phyloP scores from a whole-genome alignment of 2,888 invertebrate genomes.

The Apotomis turbidana region DNA sequence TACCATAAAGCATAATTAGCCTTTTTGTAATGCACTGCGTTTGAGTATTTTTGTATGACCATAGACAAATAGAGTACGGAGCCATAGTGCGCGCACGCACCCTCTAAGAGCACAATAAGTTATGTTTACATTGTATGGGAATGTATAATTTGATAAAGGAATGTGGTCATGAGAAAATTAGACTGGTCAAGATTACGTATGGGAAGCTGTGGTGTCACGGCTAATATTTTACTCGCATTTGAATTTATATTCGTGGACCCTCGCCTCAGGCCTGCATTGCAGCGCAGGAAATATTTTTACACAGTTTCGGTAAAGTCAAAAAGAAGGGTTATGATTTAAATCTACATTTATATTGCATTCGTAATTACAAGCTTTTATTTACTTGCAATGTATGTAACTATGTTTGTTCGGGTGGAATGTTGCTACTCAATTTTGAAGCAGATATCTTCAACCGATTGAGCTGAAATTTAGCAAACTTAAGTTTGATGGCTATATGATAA shows the following conservation, averaged over 20 bases:
- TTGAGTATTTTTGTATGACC: conserved; percentile 57
- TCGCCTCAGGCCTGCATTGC: conserved; percentile 27
- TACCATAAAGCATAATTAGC: conserved; percentile 79
- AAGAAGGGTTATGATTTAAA: neutral
- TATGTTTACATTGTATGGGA: conserved; percentile 79
- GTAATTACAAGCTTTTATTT: no score
- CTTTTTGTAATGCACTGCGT: conserved; percentile 76
- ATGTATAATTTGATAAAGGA: conserved; percentile 81
- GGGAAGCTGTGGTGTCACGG: conserved; percentile 24
- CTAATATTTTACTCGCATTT: conserved; percentile 28
- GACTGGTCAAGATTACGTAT: conserved; percentile 63
- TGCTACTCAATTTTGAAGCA: no score
- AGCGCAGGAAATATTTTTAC: neutral
- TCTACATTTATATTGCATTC: no score
- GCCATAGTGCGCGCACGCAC: conserved; percentile 57
- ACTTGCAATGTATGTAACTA: no score
- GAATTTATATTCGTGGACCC: conserved; percentile 21
- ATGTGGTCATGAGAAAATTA: conserved; percentile 76
- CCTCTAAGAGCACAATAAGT: conserved; percentile 58
- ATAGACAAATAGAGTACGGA: conserved; percentile 49
- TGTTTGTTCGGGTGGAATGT: no score
- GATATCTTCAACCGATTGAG: no score
- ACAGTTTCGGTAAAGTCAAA: no score
- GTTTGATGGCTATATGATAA: no score
- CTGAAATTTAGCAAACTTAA: no score